Conservation (phyloP, 2,113 vertebrate genomes). For the Saccopteryx bilineata region DNA sequence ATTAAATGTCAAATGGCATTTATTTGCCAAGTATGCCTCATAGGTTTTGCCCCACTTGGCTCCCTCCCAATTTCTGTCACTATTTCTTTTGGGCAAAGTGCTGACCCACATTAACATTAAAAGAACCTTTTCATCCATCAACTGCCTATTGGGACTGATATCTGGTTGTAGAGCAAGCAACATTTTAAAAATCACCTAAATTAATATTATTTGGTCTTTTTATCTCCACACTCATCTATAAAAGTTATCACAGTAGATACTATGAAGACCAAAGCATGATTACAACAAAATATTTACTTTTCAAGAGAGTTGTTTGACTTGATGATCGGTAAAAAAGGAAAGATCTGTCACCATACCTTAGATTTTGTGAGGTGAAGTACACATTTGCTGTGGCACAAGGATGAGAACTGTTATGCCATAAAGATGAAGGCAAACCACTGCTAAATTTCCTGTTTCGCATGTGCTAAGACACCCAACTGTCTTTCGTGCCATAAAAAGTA, state of each 20-base stretch:
- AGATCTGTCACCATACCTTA: background rate
- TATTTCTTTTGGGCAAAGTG: slow-evolving; percentile 37
- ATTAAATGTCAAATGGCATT: slow-evolving; percentile 24
- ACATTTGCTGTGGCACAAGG: background rate
- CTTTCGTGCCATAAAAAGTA: slow-evolving; percentile 55
- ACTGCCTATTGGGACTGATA: background rate
- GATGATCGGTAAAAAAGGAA: background rate
- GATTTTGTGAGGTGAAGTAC: background rate
- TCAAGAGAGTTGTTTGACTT: slow-evolving; percentile 44
- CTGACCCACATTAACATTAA: background rate
- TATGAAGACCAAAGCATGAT: background rate
- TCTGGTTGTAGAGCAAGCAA: background rate
- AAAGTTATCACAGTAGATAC: slow-evolving; percentile 41
- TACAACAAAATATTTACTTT: slow-evolving; percentile 47
- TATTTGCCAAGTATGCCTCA: slow-evolving; percentile 28
- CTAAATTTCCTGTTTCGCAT: background rate
- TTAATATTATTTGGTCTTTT: background rate
- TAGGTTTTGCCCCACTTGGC: background rate
- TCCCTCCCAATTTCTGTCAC: slow-evolving; percentile 16
- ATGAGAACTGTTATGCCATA: background rate
- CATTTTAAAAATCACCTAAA: background rate
- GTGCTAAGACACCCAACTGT: slow-evolving; percentile 8
- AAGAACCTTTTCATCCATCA: slow-evolving; percentile 9
- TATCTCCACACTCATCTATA: background rate
- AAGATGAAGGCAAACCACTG: background rate